These are phyloP conservation scores for Aphis gossypii DNA, from an alignment of 1,140 invertebrate genomes.

Conservation along the genomic window DNA sequence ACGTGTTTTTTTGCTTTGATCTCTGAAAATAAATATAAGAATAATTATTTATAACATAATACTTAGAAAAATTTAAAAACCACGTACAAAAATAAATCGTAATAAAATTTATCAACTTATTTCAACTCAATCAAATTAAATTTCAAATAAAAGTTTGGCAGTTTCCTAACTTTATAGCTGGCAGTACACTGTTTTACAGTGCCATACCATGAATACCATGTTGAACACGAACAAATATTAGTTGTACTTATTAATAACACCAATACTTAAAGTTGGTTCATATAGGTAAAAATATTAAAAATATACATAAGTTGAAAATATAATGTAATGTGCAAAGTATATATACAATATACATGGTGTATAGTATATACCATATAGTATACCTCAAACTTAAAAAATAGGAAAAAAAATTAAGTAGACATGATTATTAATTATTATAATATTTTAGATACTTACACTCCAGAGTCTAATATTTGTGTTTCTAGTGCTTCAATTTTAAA, in stretches of 20 bases:
- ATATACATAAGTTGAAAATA: too few species aligned
- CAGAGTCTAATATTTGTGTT: slow-evolving; percentile 44
- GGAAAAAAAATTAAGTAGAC: neutral
- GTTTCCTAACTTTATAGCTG: too few species aligned
- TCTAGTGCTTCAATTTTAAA: slow-evolving; percentile 46
- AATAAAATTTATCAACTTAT: neutral
- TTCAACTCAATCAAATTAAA: too few species aligned
- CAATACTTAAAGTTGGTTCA: too few species aligned
- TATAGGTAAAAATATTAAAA: too few species aligned
- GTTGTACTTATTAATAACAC: too few species aligned
- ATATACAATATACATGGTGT: too few species aligned
- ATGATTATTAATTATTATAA: neutral
- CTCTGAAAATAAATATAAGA: neutral
- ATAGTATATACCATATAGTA: neutral
- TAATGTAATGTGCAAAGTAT: too few species aligned
- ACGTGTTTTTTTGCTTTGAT: slow-evolving; percentile 44
- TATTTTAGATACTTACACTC: slow-evolving; percentile 31
- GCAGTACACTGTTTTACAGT: too few species aligned
- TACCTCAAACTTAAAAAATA: neutral
- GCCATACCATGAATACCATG: too few species aligned
- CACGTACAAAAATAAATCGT: neutral
- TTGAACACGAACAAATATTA: too few species aligned
- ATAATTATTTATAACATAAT: neutral
- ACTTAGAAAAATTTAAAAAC: neutral
- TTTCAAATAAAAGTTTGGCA: too few species aligned